Evolutionary conservation across 1,140 invertebrate species (phyloP).

Genomic region (Bombus waltoni): DNA sequence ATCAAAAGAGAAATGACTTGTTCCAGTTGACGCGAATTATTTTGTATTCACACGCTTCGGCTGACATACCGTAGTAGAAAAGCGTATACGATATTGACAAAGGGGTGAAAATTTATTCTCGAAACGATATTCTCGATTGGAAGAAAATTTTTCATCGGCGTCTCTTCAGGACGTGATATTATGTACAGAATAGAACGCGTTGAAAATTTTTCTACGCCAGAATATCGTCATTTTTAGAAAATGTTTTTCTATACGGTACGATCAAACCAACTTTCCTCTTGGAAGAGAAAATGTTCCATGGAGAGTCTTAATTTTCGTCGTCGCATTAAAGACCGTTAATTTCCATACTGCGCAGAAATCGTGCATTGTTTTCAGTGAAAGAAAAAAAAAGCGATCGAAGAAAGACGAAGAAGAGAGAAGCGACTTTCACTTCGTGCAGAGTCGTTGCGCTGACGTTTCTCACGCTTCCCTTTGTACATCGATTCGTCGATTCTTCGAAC

Average conservation of each 20-base stretch:
- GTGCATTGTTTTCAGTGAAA: background rate
- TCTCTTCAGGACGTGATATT: too few species aligned
- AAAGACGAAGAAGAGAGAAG: constrained; percentile 9
- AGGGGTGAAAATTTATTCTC: background rate
- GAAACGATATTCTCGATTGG: background rate
- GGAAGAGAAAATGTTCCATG: background rate
- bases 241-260: too few species aligned
- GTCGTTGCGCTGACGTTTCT: constrained; percentile 46
- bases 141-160: background rate
- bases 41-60: too few species aligned
- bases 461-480: constrained; percentile 54
- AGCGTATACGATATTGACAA: too few species aligned
- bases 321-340: background rate
- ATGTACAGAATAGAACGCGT: too few species aligned
- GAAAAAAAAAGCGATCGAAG: constrained; percentile 29
- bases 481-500: constrained; percentile 4
- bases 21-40: too few species aligned
- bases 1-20: background rate
- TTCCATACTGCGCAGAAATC: too few species aligned
- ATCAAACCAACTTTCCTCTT: background rate
- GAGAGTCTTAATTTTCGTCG: background rate
- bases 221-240: too few species aligned
- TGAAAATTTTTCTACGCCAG: too few species aligned
- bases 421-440: constrained; percentile 53
- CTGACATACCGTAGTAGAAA: too few species aligned